Percentiles rank a stretch among this genome's conserved stretches.
Evolutionary conservation across 2,113 vertebrate genomes (phyloP).

Genomic region (Myrmecobius fasciatus): DNA sequence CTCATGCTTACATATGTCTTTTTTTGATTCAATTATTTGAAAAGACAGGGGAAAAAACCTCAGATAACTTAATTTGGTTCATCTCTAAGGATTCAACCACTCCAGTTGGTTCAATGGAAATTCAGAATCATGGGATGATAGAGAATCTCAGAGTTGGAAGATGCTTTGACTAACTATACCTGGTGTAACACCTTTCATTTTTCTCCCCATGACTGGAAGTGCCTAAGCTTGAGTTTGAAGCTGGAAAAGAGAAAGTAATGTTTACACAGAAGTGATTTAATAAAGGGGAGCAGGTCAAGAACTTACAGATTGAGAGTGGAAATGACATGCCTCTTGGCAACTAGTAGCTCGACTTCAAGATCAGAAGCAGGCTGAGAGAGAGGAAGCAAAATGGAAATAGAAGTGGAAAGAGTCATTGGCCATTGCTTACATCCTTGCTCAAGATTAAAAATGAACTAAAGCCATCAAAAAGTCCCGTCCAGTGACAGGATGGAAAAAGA

Average conservation of each 20-base stretch:
- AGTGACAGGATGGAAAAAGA: neutral
- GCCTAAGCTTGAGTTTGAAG: neutral
- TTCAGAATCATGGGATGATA: neutral
- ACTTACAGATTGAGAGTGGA: neutral
- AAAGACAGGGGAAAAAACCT: conserved; percentile 40
- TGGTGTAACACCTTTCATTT: neutral
- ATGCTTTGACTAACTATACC: neutral
- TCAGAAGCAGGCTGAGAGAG: neutral
- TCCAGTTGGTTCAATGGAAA: neutral
- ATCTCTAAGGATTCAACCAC: neutral
- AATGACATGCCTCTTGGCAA: neutral
- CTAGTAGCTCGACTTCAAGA: neutral
- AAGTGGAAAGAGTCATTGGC: neutral
- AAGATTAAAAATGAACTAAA: neutral
- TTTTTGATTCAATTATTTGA: conserved; percentile 41
- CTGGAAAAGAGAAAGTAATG: neutral
- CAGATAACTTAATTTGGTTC: conserved; percentile 1
- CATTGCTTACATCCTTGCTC: neutral
- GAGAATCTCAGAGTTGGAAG: neutral
- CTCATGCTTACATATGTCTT: neutral
- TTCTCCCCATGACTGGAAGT: neutral
- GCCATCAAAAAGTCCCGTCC: neutral
- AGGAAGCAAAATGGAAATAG: neutral
- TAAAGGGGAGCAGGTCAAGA: neutral
- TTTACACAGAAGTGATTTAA: neutral